Conservation (phyloP, 2,797 vertebrate genomes). For the Parambassis ranga region DNA sequence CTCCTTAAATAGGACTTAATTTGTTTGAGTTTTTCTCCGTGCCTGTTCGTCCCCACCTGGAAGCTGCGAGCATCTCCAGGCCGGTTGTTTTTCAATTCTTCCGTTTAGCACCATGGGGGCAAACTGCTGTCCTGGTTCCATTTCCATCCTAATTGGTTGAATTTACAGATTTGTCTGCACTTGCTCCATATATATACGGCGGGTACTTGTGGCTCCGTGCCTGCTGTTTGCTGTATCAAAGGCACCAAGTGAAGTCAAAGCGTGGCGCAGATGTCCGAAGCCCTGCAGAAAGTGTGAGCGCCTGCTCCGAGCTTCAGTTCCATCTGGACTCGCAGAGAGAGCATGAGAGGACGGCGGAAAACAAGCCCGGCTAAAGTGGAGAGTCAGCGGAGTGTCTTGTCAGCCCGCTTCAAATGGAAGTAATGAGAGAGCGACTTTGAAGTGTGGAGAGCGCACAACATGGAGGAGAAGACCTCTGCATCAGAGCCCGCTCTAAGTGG, state of each 20-base stretch:
- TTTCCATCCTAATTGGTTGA: conserved; percentile 50
- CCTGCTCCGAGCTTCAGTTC: conserved; percentile 8
- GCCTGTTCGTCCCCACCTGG: conserved; percentile 33
- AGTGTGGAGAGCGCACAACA: conserved; percentile 36
- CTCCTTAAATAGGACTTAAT: conserved; percentile 60
- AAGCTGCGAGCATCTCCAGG: conserved; percentile 11
- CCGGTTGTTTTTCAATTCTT: conserved; percentile 38
- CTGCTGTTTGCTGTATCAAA: conserved; percentile 29
- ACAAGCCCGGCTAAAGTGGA: conserved; percentile 21
- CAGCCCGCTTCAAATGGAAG: conserved; percentile 34
- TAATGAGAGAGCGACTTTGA: conserved; percentile 62
- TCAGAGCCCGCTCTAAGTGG: conserved; percentile 56
- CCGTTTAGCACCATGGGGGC: background rate
- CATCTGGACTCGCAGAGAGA: conserved; percentile 34
- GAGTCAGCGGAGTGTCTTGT: conserved; percentile 25
- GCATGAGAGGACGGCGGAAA: conserved; percentile 12
- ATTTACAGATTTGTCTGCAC: conserved; percentile 31
- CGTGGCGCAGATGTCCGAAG: conserved; percentile 32
- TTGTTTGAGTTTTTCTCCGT: conserved; percentile 30
- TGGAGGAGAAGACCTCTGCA: conserved; percentile 28
- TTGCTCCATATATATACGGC: conserved; percentile 5
- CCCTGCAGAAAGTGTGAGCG: conserved; percentile 18
- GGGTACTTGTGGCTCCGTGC: conserved; percentile 6
- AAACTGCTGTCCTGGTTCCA: conserved; percentile 30
- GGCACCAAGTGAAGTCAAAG: conserved; percentile 33